These are phyloP conservation scores for Prunella strophiata DNA, from an alignment of 2,797 vertebrate genomes.

Conservation along the genomic window DNA sequence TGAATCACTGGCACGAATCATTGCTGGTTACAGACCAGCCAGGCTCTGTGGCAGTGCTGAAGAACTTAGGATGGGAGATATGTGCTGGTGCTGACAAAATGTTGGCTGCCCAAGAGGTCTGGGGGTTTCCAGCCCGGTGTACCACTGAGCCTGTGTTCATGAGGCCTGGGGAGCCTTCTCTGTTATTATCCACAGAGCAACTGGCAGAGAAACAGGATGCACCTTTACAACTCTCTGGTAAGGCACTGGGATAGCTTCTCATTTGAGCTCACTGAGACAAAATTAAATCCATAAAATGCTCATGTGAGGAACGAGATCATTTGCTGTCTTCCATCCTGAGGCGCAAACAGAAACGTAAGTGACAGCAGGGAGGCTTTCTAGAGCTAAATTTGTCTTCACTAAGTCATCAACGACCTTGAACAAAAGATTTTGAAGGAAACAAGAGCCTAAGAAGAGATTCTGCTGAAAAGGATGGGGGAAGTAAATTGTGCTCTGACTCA, in stretches of 20 bases:
- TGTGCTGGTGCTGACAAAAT: fast-evolving
- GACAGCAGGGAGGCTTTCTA: slow-evolving; percentile 14
- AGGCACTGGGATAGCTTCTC: neutral
- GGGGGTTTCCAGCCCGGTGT: neutral
- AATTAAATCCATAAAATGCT: slow-evolving; percentile 10
- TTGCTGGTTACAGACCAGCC: neutral
- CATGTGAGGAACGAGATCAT: fast-evolving
- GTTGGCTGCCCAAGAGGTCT: neutral
- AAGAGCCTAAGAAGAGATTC: neutral
- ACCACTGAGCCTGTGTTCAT: fast-evolving
- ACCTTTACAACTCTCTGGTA: neutral
- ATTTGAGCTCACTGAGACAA: neutral
- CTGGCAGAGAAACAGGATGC: neutral
- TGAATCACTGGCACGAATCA: fast-evolving
- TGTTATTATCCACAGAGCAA: fast-evolving
- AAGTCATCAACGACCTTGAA: neutral
- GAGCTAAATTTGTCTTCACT: neutral
- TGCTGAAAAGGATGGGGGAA: neutral
- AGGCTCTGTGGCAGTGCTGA: fast-evolving
- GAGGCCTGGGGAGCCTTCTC: fast-evolving
- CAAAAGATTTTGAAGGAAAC: neutral
- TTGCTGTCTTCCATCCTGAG: neutral
- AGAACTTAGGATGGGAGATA: neutral
- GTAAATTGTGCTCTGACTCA: neutral
- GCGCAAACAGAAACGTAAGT: neutral